Evolutionary conservation across 2,113 vertebrate species (phyloP).

Genomic region (Pygoscelis antarcticus): DNA sequence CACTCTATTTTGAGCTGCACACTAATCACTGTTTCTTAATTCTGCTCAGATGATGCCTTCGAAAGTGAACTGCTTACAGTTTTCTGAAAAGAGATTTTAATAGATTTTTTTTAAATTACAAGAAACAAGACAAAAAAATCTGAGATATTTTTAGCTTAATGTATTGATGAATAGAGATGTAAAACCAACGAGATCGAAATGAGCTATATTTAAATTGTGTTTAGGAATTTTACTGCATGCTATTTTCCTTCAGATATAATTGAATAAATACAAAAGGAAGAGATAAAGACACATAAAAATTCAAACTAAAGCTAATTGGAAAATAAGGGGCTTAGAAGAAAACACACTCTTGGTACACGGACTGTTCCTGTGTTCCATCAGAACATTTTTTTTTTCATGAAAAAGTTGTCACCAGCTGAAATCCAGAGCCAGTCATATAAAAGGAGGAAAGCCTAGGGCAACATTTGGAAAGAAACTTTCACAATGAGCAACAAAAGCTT

Average conservation of each 20-base stretch:
- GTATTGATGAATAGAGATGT: neutral
- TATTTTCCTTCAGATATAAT: conserved; percentile 23
- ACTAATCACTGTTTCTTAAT: conserved; percentile 20
- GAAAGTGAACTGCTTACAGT: neutral
- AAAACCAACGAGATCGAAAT: neutral
- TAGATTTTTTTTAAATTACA: neutral
- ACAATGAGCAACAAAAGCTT: neutral
- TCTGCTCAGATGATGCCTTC: conserved; percentile 29
- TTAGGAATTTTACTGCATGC: neutral
- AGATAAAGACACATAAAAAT: neutral
- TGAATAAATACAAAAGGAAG: conserved; percentile 26
- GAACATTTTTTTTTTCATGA: neutral
- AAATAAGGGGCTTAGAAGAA: conserved; percentile 16
- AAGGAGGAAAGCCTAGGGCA: neutral
- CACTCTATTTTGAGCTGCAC: neutral
- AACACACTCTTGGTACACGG: neutral
- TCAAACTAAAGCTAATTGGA: conserved; percentile 10
- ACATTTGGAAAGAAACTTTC: neutral
- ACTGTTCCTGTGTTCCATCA: neutral
- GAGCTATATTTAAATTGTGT: conserved; percentile 2
- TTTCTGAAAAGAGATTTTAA: neutral
- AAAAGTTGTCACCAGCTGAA: neutral
- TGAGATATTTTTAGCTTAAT: conserved; percentile 1
- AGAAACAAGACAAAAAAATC: neutral
- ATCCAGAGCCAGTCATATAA: neutral